These are phyloP conservation scores for Catocala nupta DNA, from an alignment of 2,888 invertebrate genomes.

Conservation along the genomic window DNA sequence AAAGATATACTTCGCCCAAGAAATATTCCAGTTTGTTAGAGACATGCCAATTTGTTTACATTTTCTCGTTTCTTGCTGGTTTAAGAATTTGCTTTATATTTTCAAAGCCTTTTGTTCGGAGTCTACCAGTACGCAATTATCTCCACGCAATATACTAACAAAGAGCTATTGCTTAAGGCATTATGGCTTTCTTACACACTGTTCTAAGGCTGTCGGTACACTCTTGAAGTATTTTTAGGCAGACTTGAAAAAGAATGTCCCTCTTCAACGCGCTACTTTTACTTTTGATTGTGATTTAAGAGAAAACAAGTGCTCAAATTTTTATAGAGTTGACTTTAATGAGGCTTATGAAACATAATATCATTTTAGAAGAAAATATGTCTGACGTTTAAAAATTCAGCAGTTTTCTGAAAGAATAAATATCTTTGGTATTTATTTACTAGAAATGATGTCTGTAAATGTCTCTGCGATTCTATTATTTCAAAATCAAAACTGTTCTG, in stretches of 20 bases:
- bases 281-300: background rate
- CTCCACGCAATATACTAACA: background rate
- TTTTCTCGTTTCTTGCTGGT: no score
- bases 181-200: constrained; percentile 4
- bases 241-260: constrained; percentile 4
- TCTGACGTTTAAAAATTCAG: no score
- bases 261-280: background rate
- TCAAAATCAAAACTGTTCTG: background rate
- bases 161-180: constrained; percentile 7
- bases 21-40: no score
- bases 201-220: background rate
- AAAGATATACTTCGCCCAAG: no score
- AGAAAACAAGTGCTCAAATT: background rate
- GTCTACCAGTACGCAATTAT: background rate
- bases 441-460: no score
- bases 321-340: background rate
- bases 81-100: background rate
- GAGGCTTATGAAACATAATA: no score
- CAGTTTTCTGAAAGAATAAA: no score
- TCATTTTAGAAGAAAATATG: no score
- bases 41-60: no score
- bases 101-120: background rate
- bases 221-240: constrained; percentile 13
- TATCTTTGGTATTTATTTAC: no score
- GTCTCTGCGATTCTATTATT: no score